These are phyloP conservation scores for Armadillidium nasatum DNA, from an alignment of 1,140 invertebrate species.

Conservation along the genomic window DNA sequence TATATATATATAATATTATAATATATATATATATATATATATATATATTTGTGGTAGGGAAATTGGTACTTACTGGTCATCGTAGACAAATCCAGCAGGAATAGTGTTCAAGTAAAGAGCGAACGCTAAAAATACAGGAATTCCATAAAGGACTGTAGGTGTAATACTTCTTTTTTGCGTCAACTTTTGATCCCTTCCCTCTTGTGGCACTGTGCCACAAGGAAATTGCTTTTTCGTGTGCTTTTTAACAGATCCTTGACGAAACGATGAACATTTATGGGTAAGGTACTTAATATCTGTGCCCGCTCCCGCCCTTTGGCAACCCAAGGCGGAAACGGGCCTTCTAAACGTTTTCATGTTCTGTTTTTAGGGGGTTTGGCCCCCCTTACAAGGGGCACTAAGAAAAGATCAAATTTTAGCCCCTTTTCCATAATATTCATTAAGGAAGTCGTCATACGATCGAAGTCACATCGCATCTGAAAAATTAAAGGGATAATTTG, in stretches of 20 bases:
- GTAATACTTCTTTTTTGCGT: neutral
- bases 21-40: too few relatives aligned
- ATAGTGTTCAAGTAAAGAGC: constrained; percentile 26
- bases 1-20: too few relatives aligned
- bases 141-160: neutral
- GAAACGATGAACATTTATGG: neutral
- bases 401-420: too few relatives aligned
- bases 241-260: neutral
- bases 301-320: neutral
- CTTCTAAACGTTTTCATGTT: neutral
- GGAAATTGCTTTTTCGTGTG: neutral
- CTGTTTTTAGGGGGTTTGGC: too few relatives aligned
- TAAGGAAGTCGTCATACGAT: too few relatives aligned
- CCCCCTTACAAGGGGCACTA: too few relatives aligned
- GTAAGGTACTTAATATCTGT: neutral
- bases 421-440: too few relatives aligned
- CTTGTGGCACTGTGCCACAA: neutral
- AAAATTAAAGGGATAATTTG: too few relatives aligned
- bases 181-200: neutral
- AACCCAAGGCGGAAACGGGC: neutral
- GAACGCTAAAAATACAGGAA: constrained; percentile 19
- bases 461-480: too few relatives aligned
- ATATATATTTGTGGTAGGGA: too few relatives aligned
- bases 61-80: constrained; percentile 31
- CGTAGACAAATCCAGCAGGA: constrained; percentile 28